A percentile compares a stretch with the other conserved stretches of the same genome.
phyloP scores from a whole-genome alignment of 2,113 vertebrate species.

The Neodon shergylaensis region DNA sequence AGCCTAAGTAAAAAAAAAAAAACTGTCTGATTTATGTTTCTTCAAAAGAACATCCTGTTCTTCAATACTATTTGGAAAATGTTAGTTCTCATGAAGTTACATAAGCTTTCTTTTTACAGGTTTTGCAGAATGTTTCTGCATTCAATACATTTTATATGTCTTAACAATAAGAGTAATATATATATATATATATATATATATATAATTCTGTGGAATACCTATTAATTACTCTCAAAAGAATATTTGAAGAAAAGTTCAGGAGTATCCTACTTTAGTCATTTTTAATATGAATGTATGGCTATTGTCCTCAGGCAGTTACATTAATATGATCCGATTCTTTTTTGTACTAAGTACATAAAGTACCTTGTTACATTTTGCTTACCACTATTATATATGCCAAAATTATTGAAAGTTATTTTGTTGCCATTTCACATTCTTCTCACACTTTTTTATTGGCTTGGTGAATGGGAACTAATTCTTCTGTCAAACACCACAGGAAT shows the following conservation, averaged over 20 bases:
- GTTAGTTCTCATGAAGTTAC: not conserved
- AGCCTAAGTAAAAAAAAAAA: not conserved
- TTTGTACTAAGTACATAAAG: conserved; percentile 32
- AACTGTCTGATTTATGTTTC: not conserved
- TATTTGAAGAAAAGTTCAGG: not conserved
- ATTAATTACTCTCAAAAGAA: not conserved
- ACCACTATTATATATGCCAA: not conserved
- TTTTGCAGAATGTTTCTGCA: not conserved
- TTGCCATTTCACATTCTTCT: conserved; percentile 8
- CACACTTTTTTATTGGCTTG: not conserved
- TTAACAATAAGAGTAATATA: not conserved
- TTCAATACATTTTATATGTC: not conserved
- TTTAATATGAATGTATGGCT: conserved; percentile 22
- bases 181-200: not conserved
- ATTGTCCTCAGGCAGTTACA: not conserved
- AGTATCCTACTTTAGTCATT: not conserved
- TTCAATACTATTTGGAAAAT: not conserved
- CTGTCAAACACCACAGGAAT: not conserved
- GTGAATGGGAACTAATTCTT: not conserved
- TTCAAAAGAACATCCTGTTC: not conserved
- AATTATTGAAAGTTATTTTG: not conserved
- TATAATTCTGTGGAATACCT: not conserved
- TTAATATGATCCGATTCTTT: not conserved
- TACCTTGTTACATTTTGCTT: not conserved
- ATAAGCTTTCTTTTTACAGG: not conserved